phyloP scores from a whole-genome alignment of 2,888 invertebrate genomes.

The Norana najaformis region DNA sequence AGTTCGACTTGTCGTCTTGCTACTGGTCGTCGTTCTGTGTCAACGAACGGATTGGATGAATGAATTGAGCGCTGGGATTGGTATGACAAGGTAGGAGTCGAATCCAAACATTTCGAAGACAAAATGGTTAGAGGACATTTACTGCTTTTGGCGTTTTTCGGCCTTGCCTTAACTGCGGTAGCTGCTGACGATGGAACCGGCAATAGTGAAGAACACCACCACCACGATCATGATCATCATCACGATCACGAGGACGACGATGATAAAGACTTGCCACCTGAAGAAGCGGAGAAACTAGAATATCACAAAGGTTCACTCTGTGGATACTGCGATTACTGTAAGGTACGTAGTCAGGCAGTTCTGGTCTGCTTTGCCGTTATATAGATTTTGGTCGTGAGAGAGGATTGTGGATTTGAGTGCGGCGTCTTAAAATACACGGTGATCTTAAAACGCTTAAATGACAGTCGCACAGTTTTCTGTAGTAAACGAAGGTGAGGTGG shows the following conservation, averaged over 20 bases:
- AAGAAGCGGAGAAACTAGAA: slow-evolving; percentile 50
- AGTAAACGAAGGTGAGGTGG: too few relatives aligned
- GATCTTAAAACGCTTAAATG: too few relatives aligned
- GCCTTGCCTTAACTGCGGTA: background rate
- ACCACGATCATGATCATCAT: background rate
- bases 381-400: background rate
- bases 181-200: background rate
- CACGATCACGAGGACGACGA: slow-evolving; percentile 17
- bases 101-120: slow-evolving; percentile 23
- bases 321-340: slow-evolving; percentile 58
- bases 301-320: slow-evolving; percentile 60
- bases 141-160: slow-evolving; percentile 17
- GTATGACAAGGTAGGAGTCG: background rate
- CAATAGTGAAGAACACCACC: background rate
- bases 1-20: background rate
- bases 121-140: background rate
- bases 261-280: slow-evolving; percentile 21
- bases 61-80: background rate
- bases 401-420: background rate
- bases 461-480: too few relatives aligned
- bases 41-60: background rate
- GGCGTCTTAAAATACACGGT: background rate
- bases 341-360: slow-evolving; percentile 49
- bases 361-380: background rate
- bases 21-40: background rate